These are phyloP conservation scores for Lagocephalus sceleratus DNA, from an alignment of 2,797 vertebrate species.

Conservation along the genomic window DNA sequence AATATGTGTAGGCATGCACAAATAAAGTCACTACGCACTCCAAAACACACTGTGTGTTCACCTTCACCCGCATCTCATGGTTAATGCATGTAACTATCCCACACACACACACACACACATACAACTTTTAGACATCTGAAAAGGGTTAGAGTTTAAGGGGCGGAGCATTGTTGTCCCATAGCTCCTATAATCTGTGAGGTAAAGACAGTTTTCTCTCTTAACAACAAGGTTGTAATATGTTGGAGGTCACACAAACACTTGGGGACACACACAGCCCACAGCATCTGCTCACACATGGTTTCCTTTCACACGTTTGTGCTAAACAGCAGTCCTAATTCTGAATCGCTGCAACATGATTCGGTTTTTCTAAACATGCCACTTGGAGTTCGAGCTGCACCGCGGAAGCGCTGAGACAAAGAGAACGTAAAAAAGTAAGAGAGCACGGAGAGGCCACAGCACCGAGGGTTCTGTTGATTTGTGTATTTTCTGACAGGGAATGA, in stretches of 20 bases:
- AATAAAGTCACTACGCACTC: constrained; percentile 43
- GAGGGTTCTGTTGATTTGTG: constrained; percentile 47
- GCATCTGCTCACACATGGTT: constrained; percentile 28
- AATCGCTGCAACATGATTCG: constrained; percentile 12
- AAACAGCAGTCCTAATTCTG: constrained; percentile 26
- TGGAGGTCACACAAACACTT: constrained; percentile 39
- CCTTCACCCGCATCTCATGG: constrained; percentile 38
- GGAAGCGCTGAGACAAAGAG: background rate
- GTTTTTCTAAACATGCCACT: constrained; percentile 13
- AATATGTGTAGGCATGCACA: constrained; percentile 59
- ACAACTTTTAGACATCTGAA: constrained; percentile 53
- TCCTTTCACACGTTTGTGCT: constrained; percentile 46
- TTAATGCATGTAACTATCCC: constrained; percentile 23
- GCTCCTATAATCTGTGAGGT: constrained; percentile 67
- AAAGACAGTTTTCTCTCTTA: constrained; percentile 58
- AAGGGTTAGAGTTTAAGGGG: constrained; percentile 33
- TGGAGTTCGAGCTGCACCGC: background rate
- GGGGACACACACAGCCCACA: constrained; percentile 20
- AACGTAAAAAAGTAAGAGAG: constrained; percentile 19
- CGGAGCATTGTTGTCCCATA: constrained; percentile 53
- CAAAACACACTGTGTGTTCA: constrained; percentile 12
- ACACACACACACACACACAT: constrained; percentile 12
- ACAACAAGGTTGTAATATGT: constrained; percentile 58
- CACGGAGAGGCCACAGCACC: constrained; percentile 23
- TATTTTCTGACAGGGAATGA: constrained; percentile 41